Evolutionary conservation across 2,797 vertebrate genomes (phyloP).

Genomic region (Silurus lanzhouensis): DNA sequence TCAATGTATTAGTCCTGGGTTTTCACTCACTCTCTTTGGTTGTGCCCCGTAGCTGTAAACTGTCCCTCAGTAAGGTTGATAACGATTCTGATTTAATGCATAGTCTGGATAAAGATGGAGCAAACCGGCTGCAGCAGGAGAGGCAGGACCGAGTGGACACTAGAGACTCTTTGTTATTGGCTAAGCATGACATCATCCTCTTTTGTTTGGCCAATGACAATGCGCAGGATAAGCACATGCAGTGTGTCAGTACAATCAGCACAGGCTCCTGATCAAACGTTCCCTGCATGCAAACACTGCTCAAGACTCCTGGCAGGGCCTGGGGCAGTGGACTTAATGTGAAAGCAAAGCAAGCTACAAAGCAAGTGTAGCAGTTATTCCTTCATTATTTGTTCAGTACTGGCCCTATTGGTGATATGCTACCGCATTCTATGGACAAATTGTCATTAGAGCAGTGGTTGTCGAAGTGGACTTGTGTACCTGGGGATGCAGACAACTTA

Average conservation of each 20-base stretch:
- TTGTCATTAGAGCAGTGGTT: neutral
- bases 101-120: slow-evolving; percentile 77
- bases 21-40: slow-evolving; percentile 50
- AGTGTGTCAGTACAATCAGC: slow-evolving; percentile 65
- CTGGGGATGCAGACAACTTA: neutral
- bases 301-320: slow-evolving; percentile 68
- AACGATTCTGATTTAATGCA: slow-evolving; percentile 77
- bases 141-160: slow-evolving; percentile 68
- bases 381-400: slow-evolving; percentile 2
- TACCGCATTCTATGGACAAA: neutral
- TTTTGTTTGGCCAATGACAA: slow-evolving; percentile 77
- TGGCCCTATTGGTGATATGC: neutral
- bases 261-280: slow-evolving; percentile 32
- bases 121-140: slow-evolving; percentile 64
- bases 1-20: slow-evolving; percentile 24
- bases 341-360: slow-evolving; percentile 69
- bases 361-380: slow-evolving; percentile 24
- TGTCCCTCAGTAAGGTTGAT: slow-evolving; percentile 75
- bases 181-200: slow-evolving; percentile 82
- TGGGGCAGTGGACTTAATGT: slow-evolving; percentile 64
- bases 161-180: slow-evolving; percentile 78
- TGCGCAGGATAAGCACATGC: slow-evolving; percentile 75
- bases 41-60: slow-evolving; percentile 67
- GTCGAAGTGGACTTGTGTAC: neutral
- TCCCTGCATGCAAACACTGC: slow-evolving; percentile 15